phyloP scores from a whole-genome alignment of 2,797 vertebrate species.

The Pelochelys cantorii region DNA sequence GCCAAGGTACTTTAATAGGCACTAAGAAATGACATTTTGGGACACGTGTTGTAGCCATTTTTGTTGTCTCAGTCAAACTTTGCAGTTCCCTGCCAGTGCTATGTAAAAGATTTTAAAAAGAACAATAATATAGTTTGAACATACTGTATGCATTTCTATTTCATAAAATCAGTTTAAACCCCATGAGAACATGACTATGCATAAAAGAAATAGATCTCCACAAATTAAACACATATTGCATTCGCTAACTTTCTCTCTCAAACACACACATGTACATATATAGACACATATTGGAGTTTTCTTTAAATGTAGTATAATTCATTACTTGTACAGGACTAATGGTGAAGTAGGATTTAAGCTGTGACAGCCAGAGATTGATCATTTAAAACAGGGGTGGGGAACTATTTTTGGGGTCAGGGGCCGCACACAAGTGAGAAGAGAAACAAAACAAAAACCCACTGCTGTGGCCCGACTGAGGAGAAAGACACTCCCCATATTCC shows the following conservation, averaged over 20 bases:
- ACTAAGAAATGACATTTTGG: neutral
- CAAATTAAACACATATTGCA: neutral
- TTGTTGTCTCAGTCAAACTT: neutral
- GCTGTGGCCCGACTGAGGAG: too few species aligned
- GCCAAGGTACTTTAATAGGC: neutral
- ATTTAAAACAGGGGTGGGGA: rapidly evolving
- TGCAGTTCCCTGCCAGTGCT: rapidly evolving
- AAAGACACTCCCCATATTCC: too few species aligned
- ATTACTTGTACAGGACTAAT: rapidly evolving
- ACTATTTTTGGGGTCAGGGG: too few species aligned
- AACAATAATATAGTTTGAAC: neutral
- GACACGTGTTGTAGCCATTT: neutral
- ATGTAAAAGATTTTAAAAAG: neutral
- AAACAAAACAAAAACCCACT: too few species aligned
- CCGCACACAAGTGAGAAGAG: too few species aligned
- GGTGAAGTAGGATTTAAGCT: neutral
- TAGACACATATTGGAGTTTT: rapidly evolving
- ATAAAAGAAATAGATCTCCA: neutral
- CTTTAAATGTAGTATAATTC: neutral
- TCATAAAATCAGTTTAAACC: neutral
- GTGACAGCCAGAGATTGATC: rapidly evolving
- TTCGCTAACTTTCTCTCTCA: neutral
- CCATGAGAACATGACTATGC: neutral
- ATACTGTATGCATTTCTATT: rapidly evolving
- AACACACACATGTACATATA: too few species aligned